Percentiles rank a stretch among this genome's conserved stretches.
These are phyloP conservation scores for Cylloceria caligata DNA, from an alignment of 2,888 invertebrate species.

Conservation along the genomic window DNA sequence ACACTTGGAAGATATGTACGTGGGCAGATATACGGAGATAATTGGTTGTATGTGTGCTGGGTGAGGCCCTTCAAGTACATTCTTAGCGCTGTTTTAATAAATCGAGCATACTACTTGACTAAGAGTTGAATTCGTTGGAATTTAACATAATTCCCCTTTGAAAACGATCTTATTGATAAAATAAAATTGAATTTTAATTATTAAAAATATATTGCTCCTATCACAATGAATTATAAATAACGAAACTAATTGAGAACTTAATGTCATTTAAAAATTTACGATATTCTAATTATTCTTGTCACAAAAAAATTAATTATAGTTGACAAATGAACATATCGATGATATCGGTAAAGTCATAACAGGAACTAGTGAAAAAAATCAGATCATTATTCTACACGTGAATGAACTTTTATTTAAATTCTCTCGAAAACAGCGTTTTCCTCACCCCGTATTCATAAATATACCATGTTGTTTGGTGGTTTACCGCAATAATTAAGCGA, in stretches of 20 bases:
- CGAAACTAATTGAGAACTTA: no score
- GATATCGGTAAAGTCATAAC: background rate
- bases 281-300: no score
- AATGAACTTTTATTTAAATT: background rate
- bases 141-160: background rate
- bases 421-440: background rate
- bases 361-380: background rate
- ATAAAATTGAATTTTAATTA: no score
- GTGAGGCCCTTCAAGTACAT: slow-evolving; percentile 8
- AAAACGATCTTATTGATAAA: no score
- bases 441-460: slow-evolving; percentile 8
- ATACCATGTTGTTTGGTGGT: slow-evolving; percentile 45
- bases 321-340: background rate
- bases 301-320: background rate
- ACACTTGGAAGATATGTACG: slow-evolving; percentile 7
- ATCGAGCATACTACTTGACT: no score
- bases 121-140: background rate
- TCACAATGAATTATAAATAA: no score
- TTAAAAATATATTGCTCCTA: no score
- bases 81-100: slow-evolving; percentile 12
- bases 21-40: background rate
- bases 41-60: slow-evolving; percentile 17
- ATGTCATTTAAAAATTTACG: no score
- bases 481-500: slow-evolving; percentile 26
- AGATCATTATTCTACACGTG: background rate